These are phyloP conservation scores for Hyaena hyaena DNA, from an alignment of 2,113 vertebrate species.

Conservation along the genomic window DNA sequence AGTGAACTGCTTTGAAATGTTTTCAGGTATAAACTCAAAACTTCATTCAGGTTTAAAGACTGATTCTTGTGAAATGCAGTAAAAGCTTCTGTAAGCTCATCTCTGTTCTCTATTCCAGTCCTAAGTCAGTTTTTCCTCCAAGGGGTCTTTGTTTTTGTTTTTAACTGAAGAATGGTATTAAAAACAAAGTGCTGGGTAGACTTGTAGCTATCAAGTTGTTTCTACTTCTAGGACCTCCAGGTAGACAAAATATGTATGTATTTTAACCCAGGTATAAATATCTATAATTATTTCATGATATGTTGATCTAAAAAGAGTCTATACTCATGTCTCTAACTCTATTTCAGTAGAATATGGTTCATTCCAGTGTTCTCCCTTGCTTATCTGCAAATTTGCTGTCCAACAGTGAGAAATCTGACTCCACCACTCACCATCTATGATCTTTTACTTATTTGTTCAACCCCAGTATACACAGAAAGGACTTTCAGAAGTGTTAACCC, in stretches of 20 bases:
- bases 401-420: background rate
- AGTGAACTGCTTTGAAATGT: background rate
- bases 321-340: background rate
- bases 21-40: background rate
- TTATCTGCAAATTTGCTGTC: background rate
- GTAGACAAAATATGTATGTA: background rate
- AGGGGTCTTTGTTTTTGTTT: background rate
- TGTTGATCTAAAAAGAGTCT: background rate
- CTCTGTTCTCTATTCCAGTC: background rate
- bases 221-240: background rate
- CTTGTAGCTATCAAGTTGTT: background rate
- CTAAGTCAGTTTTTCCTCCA: background rate
- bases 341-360: background rate
- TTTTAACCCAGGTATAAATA: background rate
- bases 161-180: background rate
- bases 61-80: background rate
- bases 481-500: background rate
- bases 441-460: background rate
- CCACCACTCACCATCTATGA: background rate
- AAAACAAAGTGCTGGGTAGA: background rate
- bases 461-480: background rate
- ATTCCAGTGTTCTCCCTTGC: background rate
- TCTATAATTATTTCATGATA: background rate
- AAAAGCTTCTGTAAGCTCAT: background rate
- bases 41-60: background rate